Evolutionary conservation across 2,113 vertebrate species (phyloP).

Genomic region (Periophthalmus modestus): DNA sequence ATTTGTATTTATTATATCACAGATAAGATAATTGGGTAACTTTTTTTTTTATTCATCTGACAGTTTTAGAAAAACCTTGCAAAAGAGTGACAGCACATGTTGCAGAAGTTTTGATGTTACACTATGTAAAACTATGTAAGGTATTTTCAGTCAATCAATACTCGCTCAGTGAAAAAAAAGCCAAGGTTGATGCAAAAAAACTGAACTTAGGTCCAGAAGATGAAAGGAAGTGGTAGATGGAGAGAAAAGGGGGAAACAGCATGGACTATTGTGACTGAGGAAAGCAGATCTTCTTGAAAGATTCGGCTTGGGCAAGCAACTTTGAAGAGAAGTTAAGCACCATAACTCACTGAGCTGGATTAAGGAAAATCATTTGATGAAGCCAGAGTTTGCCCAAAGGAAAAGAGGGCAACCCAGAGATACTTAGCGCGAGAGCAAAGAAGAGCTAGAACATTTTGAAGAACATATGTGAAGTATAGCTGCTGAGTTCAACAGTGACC

Average conservation of each 20-base stretch:
- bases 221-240: constrained; percentile 12
- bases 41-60: neutral
- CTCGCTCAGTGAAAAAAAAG: constrained; percentile 10
- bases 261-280: constrained; percentile 1
- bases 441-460: neutral
- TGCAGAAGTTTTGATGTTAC: no score
- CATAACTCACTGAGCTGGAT: constrained; percentile 28
- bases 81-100: no score
- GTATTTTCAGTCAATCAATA: neutral
- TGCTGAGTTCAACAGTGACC: neutral
- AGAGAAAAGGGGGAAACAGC: constrained; percentile 3
- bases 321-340: constrained; percentile 22
- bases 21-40: no score
- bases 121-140: neutral
- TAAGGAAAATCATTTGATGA: constrained; percentile 19
- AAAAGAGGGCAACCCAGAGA: constrained; percentile 9
- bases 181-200: constrained; percentile 4
- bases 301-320: constrained; percentile 11
- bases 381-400: neutral
- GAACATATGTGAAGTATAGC: neutral
- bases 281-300: constrained; percentile 30
- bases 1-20: no score
- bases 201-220: neutral
- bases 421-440: neutral
- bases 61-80: neutral